Evolutionary conservation across 92 coral and sea anemone genomes (phyloP).

Genomic region (Galaxea fascicularis): DNA sequence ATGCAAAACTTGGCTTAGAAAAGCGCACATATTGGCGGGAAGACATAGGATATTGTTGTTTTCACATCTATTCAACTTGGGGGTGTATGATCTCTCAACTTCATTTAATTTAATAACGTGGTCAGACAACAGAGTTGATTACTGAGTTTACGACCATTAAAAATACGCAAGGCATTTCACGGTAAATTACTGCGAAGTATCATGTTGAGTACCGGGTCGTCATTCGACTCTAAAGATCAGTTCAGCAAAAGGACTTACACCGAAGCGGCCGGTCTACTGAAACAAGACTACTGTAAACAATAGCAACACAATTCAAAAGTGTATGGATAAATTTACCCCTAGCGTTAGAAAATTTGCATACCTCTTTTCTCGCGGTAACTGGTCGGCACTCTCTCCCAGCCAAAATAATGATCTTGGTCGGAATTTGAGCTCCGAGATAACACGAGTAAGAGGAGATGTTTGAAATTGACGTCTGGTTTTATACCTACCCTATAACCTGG

Average conservation of each 20-base stretch:
- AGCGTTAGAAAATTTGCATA: background rate
- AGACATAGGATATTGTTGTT: no score
- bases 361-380: background rate
- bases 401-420: background rate
- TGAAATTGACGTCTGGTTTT: constrained; percentile 15
- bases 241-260: background rate
- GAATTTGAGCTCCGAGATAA: background rate
- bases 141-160: no score
- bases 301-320: background rate
- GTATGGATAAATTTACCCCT: background rate
- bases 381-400: background rate
- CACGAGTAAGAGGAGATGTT: background rate
- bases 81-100: no score
- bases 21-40: no score
- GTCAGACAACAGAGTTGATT: no score
- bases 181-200: no score
- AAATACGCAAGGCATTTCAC: no score
- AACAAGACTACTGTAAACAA: background rate
- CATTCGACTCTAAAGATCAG: no score
- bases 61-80: no score
- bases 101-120: no score
- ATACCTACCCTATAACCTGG: background rate
- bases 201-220: no score
- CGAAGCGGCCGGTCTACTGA: background rate
- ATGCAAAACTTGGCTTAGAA: no score